Evolutionary conservation across 1,140 invertebrate genomes (phyloP).

Genomic region (Brachystomella parvula): DNA sequence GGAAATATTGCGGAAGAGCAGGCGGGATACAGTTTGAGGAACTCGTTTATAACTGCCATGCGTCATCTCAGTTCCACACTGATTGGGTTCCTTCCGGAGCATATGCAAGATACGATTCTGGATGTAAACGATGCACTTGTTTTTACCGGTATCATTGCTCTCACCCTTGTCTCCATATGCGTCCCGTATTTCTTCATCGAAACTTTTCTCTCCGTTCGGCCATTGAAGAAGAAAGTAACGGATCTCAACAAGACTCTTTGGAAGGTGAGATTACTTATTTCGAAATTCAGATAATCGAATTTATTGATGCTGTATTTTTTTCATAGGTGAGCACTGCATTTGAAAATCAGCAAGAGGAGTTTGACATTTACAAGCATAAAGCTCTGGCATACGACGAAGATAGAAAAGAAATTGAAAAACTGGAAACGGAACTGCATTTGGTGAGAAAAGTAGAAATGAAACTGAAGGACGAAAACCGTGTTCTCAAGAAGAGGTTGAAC

Average conservation of each 20-base stretch:
- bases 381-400: slow-evolving; percentile 34
- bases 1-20: background rate
- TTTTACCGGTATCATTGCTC: slow-evolving; percentile 36
- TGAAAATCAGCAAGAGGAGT: slow-evolving; percentile 37
- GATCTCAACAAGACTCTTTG: slow-evolving; percentile 34
- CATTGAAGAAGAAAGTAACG: slow-evolving; percentile 35
- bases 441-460: slow-evolving; percentile 30
- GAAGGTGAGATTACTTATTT: slow-evolving; percentile 26
- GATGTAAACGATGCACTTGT: slow-evolving; percentile 35
- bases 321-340: slow-evolving; percentile 33
- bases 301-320: background rate
- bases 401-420: slow-evolving; percentile 30
- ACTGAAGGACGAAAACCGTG: slow-evolving; percentile 27
- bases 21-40: background rate
- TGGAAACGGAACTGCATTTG: slow-evolving; percentile 27
- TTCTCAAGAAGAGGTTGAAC: slow-evolving; percentile 26
- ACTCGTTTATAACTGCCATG: slow-evolving; percentile 22
- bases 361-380: slow-evolving; percentile 35
- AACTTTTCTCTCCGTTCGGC: slow-evolving; percentile 22
- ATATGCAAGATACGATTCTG: slow-evolving; percentile 36
- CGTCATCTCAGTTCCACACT: slow-evolving; percentile 32
- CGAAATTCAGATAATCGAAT: background rate
- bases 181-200: slow-evolving; percentile 38
- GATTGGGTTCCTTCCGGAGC: slow-evolving; percentile 31
- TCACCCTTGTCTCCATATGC: slow-evolving; percentile 34